These are phyloP conservation scores for Thomomys bottae DNA, from an alignment of 2,113 vertebrate genomes.

Conservation along the genomic window DNA sequence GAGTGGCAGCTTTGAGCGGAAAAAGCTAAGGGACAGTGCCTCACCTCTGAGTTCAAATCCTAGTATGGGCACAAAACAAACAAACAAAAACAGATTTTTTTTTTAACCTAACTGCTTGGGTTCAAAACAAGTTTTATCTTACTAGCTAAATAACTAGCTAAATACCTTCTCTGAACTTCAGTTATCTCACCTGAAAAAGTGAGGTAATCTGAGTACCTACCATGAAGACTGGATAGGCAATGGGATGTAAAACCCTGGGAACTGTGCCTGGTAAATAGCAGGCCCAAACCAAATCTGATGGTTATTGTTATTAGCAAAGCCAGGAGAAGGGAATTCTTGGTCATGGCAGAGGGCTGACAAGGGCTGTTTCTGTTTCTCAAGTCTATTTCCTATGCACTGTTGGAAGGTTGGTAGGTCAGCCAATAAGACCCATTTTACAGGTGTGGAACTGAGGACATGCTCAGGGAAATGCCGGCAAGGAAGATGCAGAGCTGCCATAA, in stretches of 20 bases:
- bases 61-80: not conserved
- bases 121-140: conserved; percentile 46
- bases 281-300: not conserved
- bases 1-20: too few relatives aligned
- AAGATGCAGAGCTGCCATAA: not conserved
- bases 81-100: too few relatives aligned
- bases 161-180: conserved; percentile 39
- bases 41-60: too few relatives aligned
- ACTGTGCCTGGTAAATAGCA: not conserved
- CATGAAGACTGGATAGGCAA: not conserved
- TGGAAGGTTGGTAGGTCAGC: not conserved
- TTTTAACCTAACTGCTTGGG: not conserved
- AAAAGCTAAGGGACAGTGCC: too few relatives aligned
- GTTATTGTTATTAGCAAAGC: not conserved
- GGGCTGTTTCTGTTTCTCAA: not conserved
- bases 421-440: not conserved
- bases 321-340: not conserved
- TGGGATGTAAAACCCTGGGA: not conserved
- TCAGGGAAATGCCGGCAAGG: not conserved
- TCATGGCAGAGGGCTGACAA: not conserved
- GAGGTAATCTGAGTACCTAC: not conserved
- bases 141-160: not conserved
- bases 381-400: not conserved
- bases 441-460: not conserved
- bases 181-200: conserved; percentile 17